phyloP scores from a whole-genome alignment of 2,888 invertebrate species.

The Acleris cristana region DNA sequence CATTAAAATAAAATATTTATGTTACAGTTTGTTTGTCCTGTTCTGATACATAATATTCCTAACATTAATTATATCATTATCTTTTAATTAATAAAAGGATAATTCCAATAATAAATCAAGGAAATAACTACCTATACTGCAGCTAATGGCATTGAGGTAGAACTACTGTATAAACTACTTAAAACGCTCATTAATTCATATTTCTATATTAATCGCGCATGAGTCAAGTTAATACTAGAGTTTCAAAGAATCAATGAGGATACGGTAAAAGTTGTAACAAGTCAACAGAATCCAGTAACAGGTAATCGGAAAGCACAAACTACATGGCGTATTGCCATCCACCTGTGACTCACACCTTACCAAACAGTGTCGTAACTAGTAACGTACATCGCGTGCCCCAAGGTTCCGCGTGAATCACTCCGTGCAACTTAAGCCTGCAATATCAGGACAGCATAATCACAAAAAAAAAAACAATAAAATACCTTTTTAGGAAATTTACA shows the following conservation, averaged over 20 bases:
- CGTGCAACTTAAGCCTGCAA: slow-evolving; percentile 29
- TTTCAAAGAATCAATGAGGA: background rate
- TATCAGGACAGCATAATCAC: slow-evolving; percentile 7
- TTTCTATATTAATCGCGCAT: too few relatives aligned
- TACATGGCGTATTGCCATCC: slow-evolving; percentile 23
- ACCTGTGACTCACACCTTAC: slow-evolving; percentile 32
- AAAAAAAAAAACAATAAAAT: slow-evolving; percentile 43
- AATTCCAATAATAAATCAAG: too few relatives aligned
- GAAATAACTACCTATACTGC: too few relatives aligned
- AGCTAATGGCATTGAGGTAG: too few relatives aligned
- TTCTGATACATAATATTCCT: too few relatives aligned
- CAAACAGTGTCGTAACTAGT: slow-evolving; percentile 34
- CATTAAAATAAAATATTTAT: too few relatives aligned
- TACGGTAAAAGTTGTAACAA: background rate
- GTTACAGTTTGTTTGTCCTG: too few relatives aligned
- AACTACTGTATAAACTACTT: too few relatives aligned
- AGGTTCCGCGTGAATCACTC: slow-evolving; percentile 36
- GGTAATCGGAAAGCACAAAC: slow-evolving; percentile 23
- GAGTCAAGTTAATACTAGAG: too few relatives aligned
- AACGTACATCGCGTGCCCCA: slow-evolving; percentile 19
- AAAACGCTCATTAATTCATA: too few relatives aligned
- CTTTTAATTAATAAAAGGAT: too few relatives aligned
- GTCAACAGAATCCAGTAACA: slow-evolving; percentile 14
- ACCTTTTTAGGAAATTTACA: slow-evolving; percentile 91
- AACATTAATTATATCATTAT: too few relatives aligned